Evolutionary conservation across 2,888 invertebrate genomes (phyloP), one percentile per base, ranked within the genome.

Genomic region (Caenorhabditis wallacei): DNA sequence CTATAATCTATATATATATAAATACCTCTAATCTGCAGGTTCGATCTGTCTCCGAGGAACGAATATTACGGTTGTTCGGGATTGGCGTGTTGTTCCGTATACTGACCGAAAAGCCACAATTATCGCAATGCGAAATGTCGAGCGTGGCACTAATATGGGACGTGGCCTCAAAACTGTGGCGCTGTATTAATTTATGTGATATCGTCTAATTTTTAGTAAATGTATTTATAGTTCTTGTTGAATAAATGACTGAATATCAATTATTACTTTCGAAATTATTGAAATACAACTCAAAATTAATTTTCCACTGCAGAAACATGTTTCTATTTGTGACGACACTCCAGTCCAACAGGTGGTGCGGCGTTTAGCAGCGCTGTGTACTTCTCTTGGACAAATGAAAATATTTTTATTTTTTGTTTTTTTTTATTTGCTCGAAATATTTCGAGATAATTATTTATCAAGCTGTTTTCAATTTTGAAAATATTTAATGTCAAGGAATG

Each of bases 61-160:
- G 22, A 76, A 78, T 20, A 66, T 82, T 16, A 78, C 82, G 24
- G 63, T 76, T 46, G 78, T 82, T 35, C 61, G 72, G 4, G 82
- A 82, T 24, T 82, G 82, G 82, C 61, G 56, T 35, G 71, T 82
- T 16, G 46, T 61, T 40, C 64, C 59, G 22, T 82, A 82, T 63
- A 61, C 71, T n/a, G 72, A 78, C 59, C 57, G 68, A 46, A 76
- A 72, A 59, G 54, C 68, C 63, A 78, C 82, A 54, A 82, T 82
- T 54, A 82, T 82, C 35, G 46, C 66, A 16, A 71, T 71, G 68
- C 56, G 40, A 30, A 72, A 46, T 16, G 68, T 69, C 24, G 76
- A 82, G 43, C 53, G 78, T 53, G 81, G 75, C 11, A 48, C 46
- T 10, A 75, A 76, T 26, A 66, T 81, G 57, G 81, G 81, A n/a